Evolutionary conservation across 2,113 vertebrate species (phyloP).

Genomic region (Phylloscopus whistleri): DNA sequence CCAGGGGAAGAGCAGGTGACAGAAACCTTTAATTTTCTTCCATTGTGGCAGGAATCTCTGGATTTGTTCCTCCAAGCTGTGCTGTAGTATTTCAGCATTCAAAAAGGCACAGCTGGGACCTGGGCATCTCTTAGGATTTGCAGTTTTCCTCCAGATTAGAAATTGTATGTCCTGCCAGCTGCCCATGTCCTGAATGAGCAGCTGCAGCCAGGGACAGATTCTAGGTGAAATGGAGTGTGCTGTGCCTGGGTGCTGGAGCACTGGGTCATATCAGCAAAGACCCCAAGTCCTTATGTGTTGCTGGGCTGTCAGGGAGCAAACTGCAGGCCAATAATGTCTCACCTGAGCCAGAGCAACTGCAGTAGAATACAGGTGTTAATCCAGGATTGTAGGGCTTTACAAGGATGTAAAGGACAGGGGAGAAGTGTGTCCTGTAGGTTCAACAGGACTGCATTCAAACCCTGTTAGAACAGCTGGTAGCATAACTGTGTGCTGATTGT

Average conservation of each 20-base stretch:
- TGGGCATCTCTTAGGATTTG: not conserved
- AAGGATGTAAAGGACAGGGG: not conserved
- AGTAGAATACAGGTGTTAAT: not conserved
- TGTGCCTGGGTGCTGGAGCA: not conserved
- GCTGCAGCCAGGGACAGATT: not conserved
- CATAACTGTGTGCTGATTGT: not conserved
- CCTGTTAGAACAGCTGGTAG: not conserved
- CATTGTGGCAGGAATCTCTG: not conserved
- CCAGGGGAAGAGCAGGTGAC: not conserved
- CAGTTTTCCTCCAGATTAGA: not conserved
- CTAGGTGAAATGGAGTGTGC: not conserved
- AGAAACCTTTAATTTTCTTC: not conserved
- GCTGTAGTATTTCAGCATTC: not conserved
- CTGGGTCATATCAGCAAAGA: not conserved
- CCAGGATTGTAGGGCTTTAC: not conserved
- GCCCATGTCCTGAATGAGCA: not conserved
- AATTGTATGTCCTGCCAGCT: not conserved
- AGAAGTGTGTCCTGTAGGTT: not conserved
- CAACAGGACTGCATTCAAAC: not conserved
- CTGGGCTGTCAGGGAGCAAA: not conserved
- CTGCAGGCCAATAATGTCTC: not conserved
- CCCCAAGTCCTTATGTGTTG: rapidly evolving
- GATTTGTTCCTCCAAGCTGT: not conserved
- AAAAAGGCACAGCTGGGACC: not conserved
- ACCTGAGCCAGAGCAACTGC: not conserved